Conservation (phyloP, 2,113 vertebrate genomes). For the Thalassarche chlororhynchos region DNA sequence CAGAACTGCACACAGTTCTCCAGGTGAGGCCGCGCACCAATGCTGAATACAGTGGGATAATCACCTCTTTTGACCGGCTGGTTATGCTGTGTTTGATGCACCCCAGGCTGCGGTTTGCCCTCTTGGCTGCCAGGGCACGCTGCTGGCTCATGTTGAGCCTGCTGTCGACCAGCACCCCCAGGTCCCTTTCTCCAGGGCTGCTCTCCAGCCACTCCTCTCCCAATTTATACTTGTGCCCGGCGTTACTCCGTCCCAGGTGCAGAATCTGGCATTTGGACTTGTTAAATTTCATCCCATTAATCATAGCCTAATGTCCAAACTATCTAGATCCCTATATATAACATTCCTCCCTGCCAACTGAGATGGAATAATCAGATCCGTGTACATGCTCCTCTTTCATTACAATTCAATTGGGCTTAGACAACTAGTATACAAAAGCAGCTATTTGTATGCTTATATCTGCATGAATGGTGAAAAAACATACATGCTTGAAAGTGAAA, state of each 20-base stretch:
- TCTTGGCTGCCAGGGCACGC: background rate
- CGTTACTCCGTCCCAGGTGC: accelerated
- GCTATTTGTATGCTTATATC: background rate
- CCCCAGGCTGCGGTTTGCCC: background rate
- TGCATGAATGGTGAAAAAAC: background rate
- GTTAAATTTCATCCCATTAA: background rate
- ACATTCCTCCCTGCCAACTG: background rate
- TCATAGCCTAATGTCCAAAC: background rate
- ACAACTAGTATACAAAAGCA: background rate
- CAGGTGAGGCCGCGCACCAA: background rate
- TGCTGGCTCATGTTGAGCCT: background rate
- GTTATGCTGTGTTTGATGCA: background rate
- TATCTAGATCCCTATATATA: background rate
- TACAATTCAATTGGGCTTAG: background rate
- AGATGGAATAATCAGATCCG: background rate
- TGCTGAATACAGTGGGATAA: background rate
- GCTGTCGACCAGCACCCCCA: background rate
- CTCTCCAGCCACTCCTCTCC: background rate
- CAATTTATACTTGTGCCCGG: background rate
- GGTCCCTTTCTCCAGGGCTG: background rate
- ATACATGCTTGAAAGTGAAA: background rate
- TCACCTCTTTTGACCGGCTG: background rate
- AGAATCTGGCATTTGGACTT: background rate
- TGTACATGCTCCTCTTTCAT: background rate
- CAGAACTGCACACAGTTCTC: background rate